phyloP scores from a whole-genome alignment of 2,888 invertebrate species.

The Blera fallax region DNA sequence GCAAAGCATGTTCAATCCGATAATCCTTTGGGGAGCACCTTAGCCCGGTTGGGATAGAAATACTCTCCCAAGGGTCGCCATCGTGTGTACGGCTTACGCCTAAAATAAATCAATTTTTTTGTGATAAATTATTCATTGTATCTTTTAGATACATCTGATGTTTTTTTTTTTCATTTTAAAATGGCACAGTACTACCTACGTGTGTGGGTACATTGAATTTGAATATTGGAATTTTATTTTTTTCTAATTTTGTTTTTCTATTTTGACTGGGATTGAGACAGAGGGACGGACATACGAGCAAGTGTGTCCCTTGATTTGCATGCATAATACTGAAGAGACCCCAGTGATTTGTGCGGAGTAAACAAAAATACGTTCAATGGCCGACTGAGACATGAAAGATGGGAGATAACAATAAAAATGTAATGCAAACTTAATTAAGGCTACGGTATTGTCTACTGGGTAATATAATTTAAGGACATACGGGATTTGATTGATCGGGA shows the following conservation, averaged over 20 bases:
- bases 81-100: conserved; percentile 22
- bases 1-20: conserved; percentile 53
- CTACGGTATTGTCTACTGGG: not conserved
- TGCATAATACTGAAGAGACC: conserved; percentile 10
- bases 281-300: not conserved
- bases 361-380: not conserved
- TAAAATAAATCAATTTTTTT: conserved; percentile 65
- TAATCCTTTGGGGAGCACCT: conserved; percentile 65
- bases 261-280: not conserved
- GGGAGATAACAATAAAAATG: not conserved
- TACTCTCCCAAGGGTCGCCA: conserved; percentile 18
- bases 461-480: not conserved
- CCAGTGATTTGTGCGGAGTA: conserved; percentile 9
- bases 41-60: not conserved
- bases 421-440: conserved; percentile 6
- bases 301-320: conserved; percentile 32
- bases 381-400: not conserved
- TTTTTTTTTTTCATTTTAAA: conserved; percentile 17
- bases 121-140: conserved; percentile 67
- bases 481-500: conserved; percentile 1
- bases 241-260: not conserved
- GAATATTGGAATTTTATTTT: conserved; percentile 18
- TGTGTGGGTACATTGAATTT: conserved; percentile 26
- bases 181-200: not conserved
- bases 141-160: conserved; percentile 30